Evolutionary conservation across 1,140 invertebrate species (phyloP), one percentile per base, ranked within the genome.

Genomic region (Protaetia brevitarsis): DNA sequence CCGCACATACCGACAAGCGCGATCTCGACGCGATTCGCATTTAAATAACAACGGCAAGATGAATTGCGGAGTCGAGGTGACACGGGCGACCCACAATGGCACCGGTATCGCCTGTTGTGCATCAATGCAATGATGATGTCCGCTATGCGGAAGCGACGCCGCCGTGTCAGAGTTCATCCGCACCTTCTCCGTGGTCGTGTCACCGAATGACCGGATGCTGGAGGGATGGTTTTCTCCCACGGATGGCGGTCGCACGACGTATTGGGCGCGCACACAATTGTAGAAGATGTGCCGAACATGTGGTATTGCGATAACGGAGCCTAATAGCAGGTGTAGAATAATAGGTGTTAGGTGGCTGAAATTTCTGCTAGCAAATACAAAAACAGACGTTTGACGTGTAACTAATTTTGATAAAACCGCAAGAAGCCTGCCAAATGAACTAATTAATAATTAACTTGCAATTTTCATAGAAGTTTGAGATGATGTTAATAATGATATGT

Each of bases 41-140:
- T 51, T 51, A 51, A 51, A 51, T 19, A 51, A 51, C 41, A 21
- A 51, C 41, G 41, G 41, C 41, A 51, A 51, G 41, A 51, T 51
- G 41, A 51, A 51, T 51, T 51, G 41, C 41, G 16, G n/a, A 51
- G 41, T 51, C 41, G 41, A 23, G 41, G 41, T 51, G 41, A 51
- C 41, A 51, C 41, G 4, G 16, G 26, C 41, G 41, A 51, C 41
- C 41, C 41, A 51, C 41, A 51, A 51, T 51, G 41, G 41, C 41
- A 51, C 41, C 41, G 16, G 41, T 51, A 51, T 51, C 41, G 41
- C 41, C 41, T 19, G 41, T 51, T 51, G 41, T 51, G 41, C 16
- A 51, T 51, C 41, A 23, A 51, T 51, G n/a, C 41, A 51, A 51
- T 51, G 41, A 19, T 51, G 41, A 51, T 51, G 41, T 51, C 41